Evolutionary conservation across 92 coral and sea anemone genomes (phyloP), one percentile per base, ranked within the genome.

Genomic region (Ricordea florida): DNA sequence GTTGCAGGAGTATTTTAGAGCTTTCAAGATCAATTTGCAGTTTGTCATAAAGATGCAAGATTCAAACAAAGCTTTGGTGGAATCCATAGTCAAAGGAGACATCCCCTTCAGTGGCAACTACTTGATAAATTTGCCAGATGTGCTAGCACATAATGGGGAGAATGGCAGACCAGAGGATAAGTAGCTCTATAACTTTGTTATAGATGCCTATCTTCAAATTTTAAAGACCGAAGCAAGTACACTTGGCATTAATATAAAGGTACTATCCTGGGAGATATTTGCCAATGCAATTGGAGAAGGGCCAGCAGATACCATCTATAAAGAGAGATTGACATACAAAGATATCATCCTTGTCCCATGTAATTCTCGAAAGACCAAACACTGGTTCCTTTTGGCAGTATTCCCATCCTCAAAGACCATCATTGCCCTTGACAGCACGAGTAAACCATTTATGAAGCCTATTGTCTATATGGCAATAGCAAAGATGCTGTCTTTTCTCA

Each of bases 341-440:
- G 84, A 83, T 72, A 32, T 47, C 9, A 35, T 88, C 45, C 55
- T 78, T 37, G 80, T 83, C 4, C 86, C 89, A 14, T 78, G 93
- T 63, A 88, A 72, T 52, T n/a, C 85, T 6, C 21, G 50, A 3
- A 49, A 88, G 51, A 40, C 73, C 42, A 78, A 82, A 49, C 93
- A 83, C 83, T 88, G 93, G 89, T 78, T n/a, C 57, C 78, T 64
- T 74, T 41, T 82, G 13, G 93, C 62, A 13, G 78, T 82, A 17
- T 16, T 76, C 29, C 93, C 93, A 27, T 33, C 82, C 62, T 51
- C 37, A 15, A 82, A 87, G 49, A 25, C 20, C 5, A 52, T 77
- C 0, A 15, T 76, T 8, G 37, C 67, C 22, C 56, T 87, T 36
- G 93, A 87, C 51, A 87, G 93, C 77, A 67, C 5, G 48, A 73